Percentiles rank a stretch among this genome's conserved stretches.
phyloP scores from a whole-genome alignment of 2,113 vertebrate genomes.

The Tricholaema leucomelas region DNA sequence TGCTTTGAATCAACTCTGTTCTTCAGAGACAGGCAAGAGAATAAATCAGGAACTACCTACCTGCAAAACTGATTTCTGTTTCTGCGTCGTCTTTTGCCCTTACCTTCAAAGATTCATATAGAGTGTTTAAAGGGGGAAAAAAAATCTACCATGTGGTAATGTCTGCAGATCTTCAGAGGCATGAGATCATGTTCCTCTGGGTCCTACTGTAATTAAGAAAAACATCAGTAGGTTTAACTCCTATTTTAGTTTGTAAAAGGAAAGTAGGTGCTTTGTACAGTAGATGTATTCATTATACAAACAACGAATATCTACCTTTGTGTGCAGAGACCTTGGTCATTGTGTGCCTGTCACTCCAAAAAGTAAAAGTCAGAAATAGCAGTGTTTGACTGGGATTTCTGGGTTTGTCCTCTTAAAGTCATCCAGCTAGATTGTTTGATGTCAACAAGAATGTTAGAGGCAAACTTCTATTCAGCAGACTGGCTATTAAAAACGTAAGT shows the following conservation, averaged over 20 bases:
- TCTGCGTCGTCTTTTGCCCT: neutral
- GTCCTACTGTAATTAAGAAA: neutral
- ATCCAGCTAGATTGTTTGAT: neutral
- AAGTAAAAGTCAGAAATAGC: neutral
- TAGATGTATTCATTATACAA: neutral
- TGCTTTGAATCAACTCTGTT: neutral
- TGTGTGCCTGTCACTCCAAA: accelerated
- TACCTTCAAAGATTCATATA: neutral
- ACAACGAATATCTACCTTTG: neutral
- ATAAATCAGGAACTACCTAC: neutral
- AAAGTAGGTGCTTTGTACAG: neutral
- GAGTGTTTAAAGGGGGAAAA: neutral
- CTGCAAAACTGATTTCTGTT: neutral
- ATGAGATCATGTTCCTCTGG: neutral
- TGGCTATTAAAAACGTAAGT: neutral
- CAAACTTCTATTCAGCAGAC: neutral
- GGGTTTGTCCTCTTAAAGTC: neutral
- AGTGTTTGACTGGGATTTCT: neutral
- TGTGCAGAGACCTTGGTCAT: neutral
- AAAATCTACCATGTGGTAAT: neutral
- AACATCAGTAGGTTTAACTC: neutral
- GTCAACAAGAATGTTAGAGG: neutral
- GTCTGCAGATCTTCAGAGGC: neutral
- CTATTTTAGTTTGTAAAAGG: neutral
- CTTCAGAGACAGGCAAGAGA: neutral